phyloP scores from a whole-genome alignment of 2,113 vertebrate genomes.

The Athene noctua region DNA sequence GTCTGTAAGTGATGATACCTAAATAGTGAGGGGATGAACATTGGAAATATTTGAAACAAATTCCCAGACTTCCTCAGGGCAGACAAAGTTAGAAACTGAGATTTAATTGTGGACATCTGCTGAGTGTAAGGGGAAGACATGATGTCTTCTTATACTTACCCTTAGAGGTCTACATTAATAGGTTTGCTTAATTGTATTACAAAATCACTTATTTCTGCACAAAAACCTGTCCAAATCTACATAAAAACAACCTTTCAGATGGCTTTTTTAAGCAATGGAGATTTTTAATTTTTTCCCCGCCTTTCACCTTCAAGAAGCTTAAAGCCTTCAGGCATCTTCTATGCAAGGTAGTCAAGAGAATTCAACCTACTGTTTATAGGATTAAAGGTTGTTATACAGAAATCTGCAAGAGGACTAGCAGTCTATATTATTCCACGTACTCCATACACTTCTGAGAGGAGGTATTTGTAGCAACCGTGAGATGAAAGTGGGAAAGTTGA shows the following conservation, averaged over 20 bases:
- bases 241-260: neutral
- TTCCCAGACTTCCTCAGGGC: neutral
- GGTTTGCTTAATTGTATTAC: neutral
- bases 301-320: neutral
- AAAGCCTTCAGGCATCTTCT: neutral
- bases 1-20: neutral
- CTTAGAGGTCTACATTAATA: neutral
- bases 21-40: neutral
- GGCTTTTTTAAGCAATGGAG: neutral
- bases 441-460: neutral
- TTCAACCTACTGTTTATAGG: neutral
- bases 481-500: neutral
- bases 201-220: neutral
- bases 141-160: neutral
- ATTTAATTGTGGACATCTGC: neutral
- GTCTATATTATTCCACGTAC: neutral
- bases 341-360: neutral
- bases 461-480: neutral
- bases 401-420: neutral
- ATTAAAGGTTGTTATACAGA: neutral
- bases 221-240: neutral
- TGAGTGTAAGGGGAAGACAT: neutral
- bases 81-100: neutral
- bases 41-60: neutral
- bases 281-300: neutral